Base-by-base conservation (phyloP, 2,888 invertebrate genomes). In the Parelbella ahira region DNA sequence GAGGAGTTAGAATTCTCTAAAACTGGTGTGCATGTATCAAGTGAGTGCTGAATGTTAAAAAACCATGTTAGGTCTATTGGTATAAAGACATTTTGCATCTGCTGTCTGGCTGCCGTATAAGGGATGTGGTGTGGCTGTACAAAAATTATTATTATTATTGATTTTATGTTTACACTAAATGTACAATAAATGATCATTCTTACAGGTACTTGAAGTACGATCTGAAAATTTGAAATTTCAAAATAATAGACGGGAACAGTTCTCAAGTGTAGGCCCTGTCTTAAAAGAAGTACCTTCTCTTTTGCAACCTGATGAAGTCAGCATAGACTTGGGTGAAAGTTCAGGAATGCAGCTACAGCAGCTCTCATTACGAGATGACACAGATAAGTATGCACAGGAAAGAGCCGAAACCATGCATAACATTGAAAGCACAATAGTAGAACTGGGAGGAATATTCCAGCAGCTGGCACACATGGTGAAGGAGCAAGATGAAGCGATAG, bases 361-460 rank as follows among this genome's bases (percentile, higher is more conserved):
- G 56, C 86, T 93, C 55, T 88, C 94, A 28, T 88, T 95, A 60
- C 93, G 95, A 63, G 95, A 97, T 79, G 94, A 95, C 74, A 92
- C 94, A 33, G 97, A 98, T 66, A 90, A 93, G 30, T 99, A 98
- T 84, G 91, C 98, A 23, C 95, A 96, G 63, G 94, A 94, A 63
- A 90, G 99, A 60, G 97, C 97, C 21, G 97, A 98, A 74, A 97
- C 99, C 0, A 99, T 99, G 98, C 97, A 99, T 77, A 98, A 96
- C 72, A 99, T 99, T 65, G 99, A 99, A 82, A 96, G 97, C 34
- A 99, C 99, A 8, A 99, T 99, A 62, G 97, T 99, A 6, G 99
- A 99, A 78, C 87, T 99, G 29, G 99, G 99, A n/a, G 96, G 97
- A 5, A 99, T 99, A 68, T 99, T 99, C 77, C 96, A 96, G 64